phyloP scores from a whole-genome alignment of 1,140 invertebrate genomes.

The Melipona quadrifasciata region DNA sequence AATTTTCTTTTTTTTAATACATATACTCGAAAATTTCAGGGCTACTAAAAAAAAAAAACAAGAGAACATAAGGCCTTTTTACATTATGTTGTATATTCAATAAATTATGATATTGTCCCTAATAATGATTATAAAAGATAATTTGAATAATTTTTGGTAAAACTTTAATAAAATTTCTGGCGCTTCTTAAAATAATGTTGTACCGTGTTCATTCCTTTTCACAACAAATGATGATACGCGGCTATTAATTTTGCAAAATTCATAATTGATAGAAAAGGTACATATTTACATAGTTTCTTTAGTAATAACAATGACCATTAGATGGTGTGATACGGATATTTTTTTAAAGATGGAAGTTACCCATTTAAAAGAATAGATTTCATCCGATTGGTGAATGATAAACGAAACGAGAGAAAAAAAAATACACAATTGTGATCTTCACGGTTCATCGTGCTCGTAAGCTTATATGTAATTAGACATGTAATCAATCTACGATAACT shows the following conservation, averaged over 20 bases:
- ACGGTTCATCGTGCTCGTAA: not conserved
- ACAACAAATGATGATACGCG: not conserved
- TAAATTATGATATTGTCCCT: not conserved
- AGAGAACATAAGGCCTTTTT: not conserved
- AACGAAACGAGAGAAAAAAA: not conserved
- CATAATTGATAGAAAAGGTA: not conserved
- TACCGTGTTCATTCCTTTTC: not conserved
- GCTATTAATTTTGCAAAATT: not conserved
- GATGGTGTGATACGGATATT: not conserved
- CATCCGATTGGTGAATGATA: not conserved
- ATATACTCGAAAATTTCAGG: not conserved
- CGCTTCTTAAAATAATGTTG: constrained; percentile 29
- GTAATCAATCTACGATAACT: not conserved
- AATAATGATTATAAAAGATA: constrained; percentile 14
- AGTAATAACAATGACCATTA: not conserved
- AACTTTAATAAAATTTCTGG: constrained; percentile 34
- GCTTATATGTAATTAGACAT: not conserved
- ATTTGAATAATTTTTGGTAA: constrained; percentile 23
- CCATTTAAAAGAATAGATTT: not conserved
- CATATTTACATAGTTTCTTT: not conserved
- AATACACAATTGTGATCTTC: not conserved
- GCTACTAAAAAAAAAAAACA: not conserved
- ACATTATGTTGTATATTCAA: not conserved
- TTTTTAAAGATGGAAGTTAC: constrained; percentile 8
- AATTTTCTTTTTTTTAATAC: not conserved